Evolutionary conservation across 2,113 vertebrate genomes (phyloP).

Genomic region (Collichthys lucidus): DNA sequence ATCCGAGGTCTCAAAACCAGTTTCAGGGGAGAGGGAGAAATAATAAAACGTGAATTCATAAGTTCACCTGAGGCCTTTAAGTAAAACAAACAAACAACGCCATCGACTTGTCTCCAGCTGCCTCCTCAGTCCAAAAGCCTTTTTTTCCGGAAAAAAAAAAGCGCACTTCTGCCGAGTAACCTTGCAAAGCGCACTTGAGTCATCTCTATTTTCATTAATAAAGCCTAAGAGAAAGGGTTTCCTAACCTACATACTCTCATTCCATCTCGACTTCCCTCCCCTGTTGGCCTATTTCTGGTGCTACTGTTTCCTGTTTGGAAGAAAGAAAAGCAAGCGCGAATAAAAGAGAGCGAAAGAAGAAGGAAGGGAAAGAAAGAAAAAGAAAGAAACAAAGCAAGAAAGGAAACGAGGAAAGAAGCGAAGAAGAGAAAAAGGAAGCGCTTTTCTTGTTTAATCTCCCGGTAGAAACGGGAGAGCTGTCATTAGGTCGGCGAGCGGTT

Average conservation of each 20-base stretch:
- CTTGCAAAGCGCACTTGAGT: slow-evolving; percentile 74
- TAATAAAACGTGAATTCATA: slow-evolving; percentile 55
- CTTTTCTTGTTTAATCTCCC: slow-evolving; percentile 81
- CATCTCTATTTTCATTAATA: slow-evolving; percentile 47
- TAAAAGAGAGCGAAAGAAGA: slow-evolving; percentile 25
- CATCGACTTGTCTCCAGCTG: slow-evolving; percentile 25
- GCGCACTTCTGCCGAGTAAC: slow-evolving; percentile 69
- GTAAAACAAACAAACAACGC: slow-evolving; percentile 54
- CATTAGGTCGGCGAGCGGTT: slow-evolving; percentile 73
- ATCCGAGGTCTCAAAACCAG: slow-evolving; percentile 62
- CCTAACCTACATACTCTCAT: slow-evolving; percentile 54
- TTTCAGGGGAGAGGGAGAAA: slow-evolving; percentile 47
- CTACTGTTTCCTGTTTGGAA: slow-evolving; percentile 57
- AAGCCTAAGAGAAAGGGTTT: slow-evolving; percentile 57
- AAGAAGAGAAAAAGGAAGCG: slow-evolving; percentile 66
- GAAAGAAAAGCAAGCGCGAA: slow-evolving; percentile 62
- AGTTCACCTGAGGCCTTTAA: slow-evolving; percentile 80
- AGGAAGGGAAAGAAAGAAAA: slow-evolving; percentile 26
- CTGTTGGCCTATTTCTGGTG: slow-evolving; percentile 59
- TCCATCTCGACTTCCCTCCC: slow-evolving; percentile 36
- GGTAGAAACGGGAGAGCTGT: slow-evolving; percentile 82
- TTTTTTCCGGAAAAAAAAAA: slow-evolving; percentile 59
- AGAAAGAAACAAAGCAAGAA: slow-evolving; percentile 7
- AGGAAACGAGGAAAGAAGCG: slow-evolving; percentile 12
- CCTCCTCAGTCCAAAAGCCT: slow-evolving; percentile 49